These are phyloP conservation scores for Zaprionus inermis DNA, from an alignment of 1,140 invertebrate genomes.

Conservation along the genomic window DNA sequence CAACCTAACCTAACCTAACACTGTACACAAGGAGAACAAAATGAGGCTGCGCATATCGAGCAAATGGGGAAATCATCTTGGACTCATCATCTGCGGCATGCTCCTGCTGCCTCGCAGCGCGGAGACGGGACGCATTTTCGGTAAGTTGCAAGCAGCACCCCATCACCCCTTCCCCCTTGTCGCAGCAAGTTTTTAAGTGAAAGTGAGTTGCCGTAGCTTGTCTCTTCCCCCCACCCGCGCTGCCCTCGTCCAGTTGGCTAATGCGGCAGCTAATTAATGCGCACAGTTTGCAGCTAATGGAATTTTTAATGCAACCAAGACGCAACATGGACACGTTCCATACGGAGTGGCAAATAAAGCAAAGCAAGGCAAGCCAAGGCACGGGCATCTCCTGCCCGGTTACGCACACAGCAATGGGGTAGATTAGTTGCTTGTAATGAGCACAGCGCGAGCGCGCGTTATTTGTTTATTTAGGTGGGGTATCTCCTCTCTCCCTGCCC, in stretches of 20 bases:
- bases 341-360: conserved; percentile 44
- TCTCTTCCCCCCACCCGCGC: too few relatives aligned
- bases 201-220: conserved; percentile 14
- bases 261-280: conserved; percentile 67
- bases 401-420: neutral
- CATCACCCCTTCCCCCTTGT: too few relatives aligned
- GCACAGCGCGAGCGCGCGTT: neutral
- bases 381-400: conserved; percentile 1
- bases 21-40: conserved; percentile 52
- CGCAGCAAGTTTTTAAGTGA: neutral
- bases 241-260: conserved; percentile 16
- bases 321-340: conserved; percentile 48
- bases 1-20: conserved; percentile 25
- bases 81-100: conserved; percentile 77
- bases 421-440: conserved; percentile 11
- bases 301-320: conserved; percentile 75
- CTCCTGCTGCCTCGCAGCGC: conserved; percentile 58
- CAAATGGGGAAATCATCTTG: conserved; percentile 78
- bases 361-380: neutral
- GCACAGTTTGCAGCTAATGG: conserved; percentile 73
- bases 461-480: neutral
- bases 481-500: too few relatives aligned
- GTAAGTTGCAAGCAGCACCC: conserved; percentile 62
- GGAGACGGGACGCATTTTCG: conserved; percentile 76
- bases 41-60: conserved; percentile 80